Base-by-base conservation (phyloP, 2,113 vertebrate species). In the Triplophysa tibetana region DNA sequence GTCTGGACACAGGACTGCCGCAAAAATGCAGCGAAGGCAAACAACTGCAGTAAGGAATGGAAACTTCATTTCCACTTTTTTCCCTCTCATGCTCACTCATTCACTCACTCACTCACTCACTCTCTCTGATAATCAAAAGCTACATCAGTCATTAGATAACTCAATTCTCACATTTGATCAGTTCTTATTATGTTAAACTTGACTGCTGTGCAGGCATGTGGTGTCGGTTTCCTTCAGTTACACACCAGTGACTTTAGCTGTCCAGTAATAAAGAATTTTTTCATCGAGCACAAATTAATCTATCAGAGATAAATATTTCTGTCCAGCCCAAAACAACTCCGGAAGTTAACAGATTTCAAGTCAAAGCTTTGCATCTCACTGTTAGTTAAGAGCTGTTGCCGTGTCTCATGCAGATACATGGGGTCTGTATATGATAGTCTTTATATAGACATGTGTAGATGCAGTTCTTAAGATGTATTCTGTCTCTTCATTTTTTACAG, bases 31-130 rank as follows among this genome's bases (percentile, higher is more conserved):
- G 64, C 61, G 48, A 87, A 86, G 62, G 45, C 81, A 86, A 87
- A 88, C 81, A 85, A 81, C 67, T 65, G 60, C 60, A 26, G 56
- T 76, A 73, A 75, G 61, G 78, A 80, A 88, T 80, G 84, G 81
- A 86, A 87, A 82, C 82, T 87, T 83, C 17, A 85, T 85, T 86
- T 86, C 82, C 81, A 86, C 76, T n/a, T 29, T 38, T 61, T 45
- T 45, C 69, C 9, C 60, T 52, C 61, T 33, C 64, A 24, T n/a
- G n/a, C n/a, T n/a, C 38, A 16, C 38, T n/a, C 17, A 26, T 24
- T 6, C 33, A 17, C 48, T 16, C 56, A 43, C 54, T n/a, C 54
- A 16, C 3, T 65, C 38, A 62, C 38, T 62, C 33, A 23, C n/a
- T 48, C 13, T 56, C 75, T 85, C 76, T 81, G 66, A 81, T 64